phyloP scores from a whole-genome alignment of 2,888 invertebrate genomes.

The Macaria liturata region DNA sequence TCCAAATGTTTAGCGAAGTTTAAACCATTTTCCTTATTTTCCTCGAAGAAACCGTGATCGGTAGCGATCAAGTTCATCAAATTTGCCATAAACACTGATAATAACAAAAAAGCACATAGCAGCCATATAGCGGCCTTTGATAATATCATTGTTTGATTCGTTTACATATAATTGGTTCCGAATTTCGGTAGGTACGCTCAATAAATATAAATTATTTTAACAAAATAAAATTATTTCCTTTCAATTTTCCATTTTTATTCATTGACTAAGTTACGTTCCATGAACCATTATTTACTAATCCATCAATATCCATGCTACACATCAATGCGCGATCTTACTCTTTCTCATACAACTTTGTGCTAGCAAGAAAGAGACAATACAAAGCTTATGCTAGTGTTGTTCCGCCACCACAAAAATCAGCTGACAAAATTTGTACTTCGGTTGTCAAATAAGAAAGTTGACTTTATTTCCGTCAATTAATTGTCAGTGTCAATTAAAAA shows the following conservation, averaged over 20 bases:
- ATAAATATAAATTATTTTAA: conserved; percentile 17
- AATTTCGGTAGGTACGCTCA: conserved; percentile 21
- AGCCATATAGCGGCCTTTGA: conserved; percentile 85
- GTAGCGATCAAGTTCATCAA: conserved; percentile 86
- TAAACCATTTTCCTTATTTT: conserved; percentile 56
- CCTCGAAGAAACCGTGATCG: conserved; percentile 73
- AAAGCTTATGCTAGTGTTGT: no score
- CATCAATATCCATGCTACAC: no score
- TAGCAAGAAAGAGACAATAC: no score
- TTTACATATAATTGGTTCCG: conserved; percentile 18
- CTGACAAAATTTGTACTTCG: no score
- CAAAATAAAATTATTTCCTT: conserved; percentile 23
- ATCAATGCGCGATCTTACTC: no score
- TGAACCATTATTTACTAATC: no score
- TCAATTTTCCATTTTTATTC: neutral
- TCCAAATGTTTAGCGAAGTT: conserved; percentile 62
- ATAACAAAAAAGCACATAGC: conserved; percentile 84
- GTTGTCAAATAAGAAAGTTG: no score
- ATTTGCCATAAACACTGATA: conserved; percentile 88
- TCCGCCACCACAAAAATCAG: no score
- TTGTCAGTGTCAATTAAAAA: no score
- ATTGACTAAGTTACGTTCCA: no score
- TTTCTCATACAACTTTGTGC: no score
- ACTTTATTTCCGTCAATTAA: no score
- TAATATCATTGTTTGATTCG: conserved; percentile 80